Evolutionary conservation across 2,797 vertebrate genomes (phyloP).

Genomic region (Tauraco hartlaubi): DNA sequence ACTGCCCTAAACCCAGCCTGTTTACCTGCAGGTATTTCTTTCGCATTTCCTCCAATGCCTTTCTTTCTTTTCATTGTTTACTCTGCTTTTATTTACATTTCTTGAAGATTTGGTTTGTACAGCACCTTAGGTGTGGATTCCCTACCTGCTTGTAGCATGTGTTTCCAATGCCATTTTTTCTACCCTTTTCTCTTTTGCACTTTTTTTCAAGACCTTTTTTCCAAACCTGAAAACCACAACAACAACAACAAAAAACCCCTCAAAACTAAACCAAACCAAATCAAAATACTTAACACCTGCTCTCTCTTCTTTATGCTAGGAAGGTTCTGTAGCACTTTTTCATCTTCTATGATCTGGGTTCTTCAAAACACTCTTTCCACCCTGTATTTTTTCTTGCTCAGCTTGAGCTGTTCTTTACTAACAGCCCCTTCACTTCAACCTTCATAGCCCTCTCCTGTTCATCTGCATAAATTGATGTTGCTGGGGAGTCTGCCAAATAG

Average conservation of each 20-base stretch:
- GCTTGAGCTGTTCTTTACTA: neutral
- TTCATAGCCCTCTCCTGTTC: neutral
- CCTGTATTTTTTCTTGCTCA: neutral
- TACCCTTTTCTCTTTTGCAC: neutral
- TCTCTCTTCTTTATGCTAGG: neutral
- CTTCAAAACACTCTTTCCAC: neutral
- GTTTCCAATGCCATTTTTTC: neutral
- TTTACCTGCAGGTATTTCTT: neutral
- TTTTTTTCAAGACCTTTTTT: neutral
- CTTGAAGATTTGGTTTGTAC: neutral
- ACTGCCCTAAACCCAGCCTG: neutral
- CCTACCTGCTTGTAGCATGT: neutral
- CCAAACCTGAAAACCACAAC: neutral
- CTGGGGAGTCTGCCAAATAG: neutral
- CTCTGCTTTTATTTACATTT: neutral
- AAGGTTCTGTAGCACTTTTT: neutral
- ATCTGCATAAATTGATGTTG: neutral
- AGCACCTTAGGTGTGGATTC: neutral
- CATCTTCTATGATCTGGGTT: neutral
- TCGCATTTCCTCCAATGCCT: neutral
- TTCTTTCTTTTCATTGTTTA: neutral
- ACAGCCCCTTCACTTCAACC: neutral
- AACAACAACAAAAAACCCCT: neutral
- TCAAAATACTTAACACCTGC: neutral
- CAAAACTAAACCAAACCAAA: neutral